These are phyloP conservation scores for Apaloderma vittatum DNA, from an alignment of 2,113 vertebrate species.

Conservation along the genomic window DNA sequence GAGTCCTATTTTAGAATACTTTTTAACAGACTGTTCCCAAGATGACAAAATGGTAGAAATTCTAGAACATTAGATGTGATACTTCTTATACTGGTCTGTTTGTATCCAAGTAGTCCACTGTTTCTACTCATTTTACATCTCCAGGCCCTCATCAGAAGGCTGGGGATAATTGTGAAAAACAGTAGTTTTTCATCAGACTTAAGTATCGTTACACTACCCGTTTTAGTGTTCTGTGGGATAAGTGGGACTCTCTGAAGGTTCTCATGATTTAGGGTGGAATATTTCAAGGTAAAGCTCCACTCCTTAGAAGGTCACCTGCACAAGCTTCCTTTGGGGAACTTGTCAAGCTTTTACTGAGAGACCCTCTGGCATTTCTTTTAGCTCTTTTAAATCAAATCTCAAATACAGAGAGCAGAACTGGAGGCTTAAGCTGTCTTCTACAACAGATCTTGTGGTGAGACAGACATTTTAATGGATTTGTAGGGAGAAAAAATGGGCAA, in stretches of 20 bases:
- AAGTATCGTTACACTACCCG: neutral
- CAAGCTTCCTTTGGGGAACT: neutral
- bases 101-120: neutral
- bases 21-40: neutral
- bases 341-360: neutral
- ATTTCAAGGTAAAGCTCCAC: neutral
- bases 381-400: neutral
- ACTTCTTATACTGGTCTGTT: neutral
- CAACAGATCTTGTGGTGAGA: neutral
- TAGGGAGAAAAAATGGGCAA: neutral
- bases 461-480: neutral
- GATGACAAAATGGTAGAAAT: neutral
- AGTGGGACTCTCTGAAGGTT: neutral
- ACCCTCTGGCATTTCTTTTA: neutral
- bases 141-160: neutral
- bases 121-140: neutral
- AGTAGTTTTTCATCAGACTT: neutral
- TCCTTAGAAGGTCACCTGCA: neutral
- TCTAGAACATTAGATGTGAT: neutral
- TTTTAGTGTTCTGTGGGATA: neutral
- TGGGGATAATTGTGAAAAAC: neutral
- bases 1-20: neutral
- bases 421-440: neutral
- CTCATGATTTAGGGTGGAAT: neutral
- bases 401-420: neutral